Base-by-base conservation (phyloP, 2,888 invertebrate genomes). In the Ecliptopera silaceata region DNA sequence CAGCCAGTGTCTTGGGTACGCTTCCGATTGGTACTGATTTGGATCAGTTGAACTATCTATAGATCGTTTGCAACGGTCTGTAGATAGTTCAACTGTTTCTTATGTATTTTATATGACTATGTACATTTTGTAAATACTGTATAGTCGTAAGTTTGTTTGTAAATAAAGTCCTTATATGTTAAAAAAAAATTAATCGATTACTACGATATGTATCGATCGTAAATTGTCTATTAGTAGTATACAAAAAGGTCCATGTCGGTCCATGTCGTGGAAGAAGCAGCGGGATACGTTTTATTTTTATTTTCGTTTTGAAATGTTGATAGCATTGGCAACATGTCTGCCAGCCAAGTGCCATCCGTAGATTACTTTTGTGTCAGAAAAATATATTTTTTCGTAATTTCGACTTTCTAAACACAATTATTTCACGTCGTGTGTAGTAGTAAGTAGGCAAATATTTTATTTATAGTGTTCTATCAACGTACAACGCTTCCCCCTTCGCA, bases 291-390 rank as follows among this genome's bases (percentile, higher is more conserved):
- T 47, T 62, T 64, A 52, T 53, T 65, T 54, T 58, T 60, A 70
- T 68, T 64, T 62, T 65, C 61, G 70, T 63, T 71, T 71, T 69
- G 61, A 63, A 58, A 68, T 54, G 72, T 71, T 86, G 81, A 87
- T 73, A 85, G 82, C 79, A 83, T 75, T 80, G 77, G 58, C 66
- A 89, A 89, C 69, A 90, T 89, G 88, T 88, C 88, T 84, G 88
- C 82, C 82, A 78, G 79, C 71, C 74, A 26, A 26, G 26, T 84
- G 88, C 82, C 82, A 79, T 79, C 71, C 74, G 77, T 82, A 79
- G 81, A 80, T 75, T 84, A 83, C 78, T 80, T 84, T 82, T 82
- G 77, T 89, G 85, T 87, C 86, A 82, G 84, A 78, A 80, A 79
- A 74, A 69, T 69, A 65, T 61, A 69, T 73, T 74, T 78, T 71